Conservation (phyloP, 2,888 invertebrate species). For the Rhagium mordax region DNA sequence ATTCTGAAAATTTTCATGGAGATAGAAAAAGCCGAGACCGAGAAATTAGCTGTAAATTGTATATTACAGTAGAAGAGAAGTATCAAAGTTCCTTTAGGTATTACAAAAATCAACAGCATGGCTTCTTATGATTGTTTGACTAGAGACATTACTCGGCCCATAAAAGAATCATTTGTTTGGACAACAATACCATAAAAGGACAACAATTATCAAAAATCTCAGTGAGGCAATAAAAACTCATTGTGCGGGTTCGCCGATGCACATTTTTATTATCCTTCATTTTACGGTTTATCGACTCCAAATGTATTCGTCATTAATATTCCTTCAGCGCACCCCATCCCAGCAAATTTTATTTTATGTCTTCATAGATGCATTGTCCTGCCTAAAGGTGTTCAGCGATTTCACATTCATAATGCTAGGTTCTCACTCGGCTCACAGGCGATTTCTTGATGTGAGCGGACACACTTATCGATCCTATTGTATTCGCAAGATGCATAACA, state of each 20-base stretch:
- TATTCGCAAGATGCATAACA: slow-evolving; percentile 57
- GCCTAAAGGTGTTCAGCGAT: slow-evolving; percentile 20
- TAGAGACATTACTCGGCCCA: no score
- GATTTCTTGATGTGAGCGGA: slow-evolving; percentile 48
- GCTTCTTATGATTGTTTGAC: no score
- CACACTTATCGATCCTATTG: slow-evolving; percentile 59
- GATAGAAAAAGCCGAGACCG: no score
- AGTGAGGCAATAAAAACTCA: slow-evolving; percentile 5
- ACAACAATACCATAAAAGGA: slow-evolving; percentile 1
- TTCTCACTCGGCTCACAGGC: slow-evolving; percentile 7
- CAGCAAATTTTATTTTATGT: slow-evolving; percentile 33
- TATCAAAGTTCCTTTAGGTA: no score
- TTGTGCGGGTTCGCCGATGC: slow-evolving; percentile 9
- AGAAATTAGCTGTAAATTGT: no score
- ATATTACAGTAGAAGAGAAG: no score
- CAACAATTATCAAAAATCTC: slow-evolving; percentile 21
- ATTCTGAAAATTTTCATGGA: no score
- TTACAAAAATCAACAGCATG: no score
- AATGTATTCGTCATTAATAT: slow-evolving; percentile 27
- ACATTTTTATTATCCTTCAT: slow-evolving; percentile 15
- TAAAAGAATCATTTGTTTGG: not conserved
- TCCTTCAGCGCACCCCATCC: slow-evolving; percentile 2
- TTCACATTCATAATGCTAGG: slow-evolving; percentile 12
- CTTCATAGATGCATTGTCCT: slow-evolving; percentile 28
- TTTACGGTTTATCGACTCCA: slow-evolving; percentile 23